Base-by-base conservation (phyloP, 2,888 invertebrate genomes). In the Lepetodrilus schrolli region DNA sequence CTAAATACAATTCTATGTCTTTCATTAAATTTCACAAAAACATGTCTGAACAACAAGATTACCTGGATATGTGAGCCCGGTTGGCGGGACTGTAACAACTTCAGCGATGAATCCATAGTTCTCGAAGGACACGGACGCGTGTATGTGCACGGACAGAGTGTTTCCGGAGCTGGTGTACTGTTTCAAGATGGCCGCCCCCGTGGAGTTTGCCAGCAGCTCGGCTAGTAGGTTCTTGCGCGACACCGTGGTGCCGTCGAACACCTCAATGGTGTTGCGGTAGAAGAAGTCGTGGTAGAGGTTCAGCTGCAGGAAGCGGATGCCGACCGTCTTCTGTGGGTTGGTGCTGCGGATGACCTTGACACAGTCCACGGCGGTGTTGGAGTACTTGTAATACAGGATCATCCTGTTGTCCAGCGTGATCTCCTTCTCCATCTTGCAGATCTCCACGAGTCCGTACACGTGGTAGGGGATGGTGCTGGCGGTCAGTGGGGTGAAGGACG, bases 41-140 rank as follows among this genome's bases (percentile, higher is more conserved):
- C n/a, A n/a, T n/a, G n/a, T n/a, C n/a, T n/a, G n/a, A n/a, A n/a
- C n/a, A n/a, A n/a, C n/a, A n/a, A n/a, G n/a, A 76, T 76, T 80
- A 87, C 88, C 86, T 77, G 87, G 85, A 78, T 88, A 87, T 4
- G 88, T 86, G 4, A 86, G 80, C 69, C 87, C 88, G 23, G 89
- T 84, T 23, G 86, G 78, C 0, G 99, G 99, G 48, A 98, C 91
- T 0, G 97, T 97, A 0, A 98, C 95, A 69, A 99, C 94, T 92
- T 99, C 99, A 17, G 99, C 99, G 78, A 99, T 95, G 88, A 99
- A 99, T 26, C 99, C 99, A 90, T 97, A 95, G 17, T 80, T 82
- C 93, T 93, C 94, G 34, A 97, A 96, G 0, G 98, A 98, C 26
- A 98, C 97, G 82, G 97, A 98, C 0, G 98, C 97, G 86, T 97